Percentiles rank a stretch among this genome's conserved stretches.
Conservation (phyloP, 2,888 invertebrate genomes). For the Hyles lineata region DNA sequence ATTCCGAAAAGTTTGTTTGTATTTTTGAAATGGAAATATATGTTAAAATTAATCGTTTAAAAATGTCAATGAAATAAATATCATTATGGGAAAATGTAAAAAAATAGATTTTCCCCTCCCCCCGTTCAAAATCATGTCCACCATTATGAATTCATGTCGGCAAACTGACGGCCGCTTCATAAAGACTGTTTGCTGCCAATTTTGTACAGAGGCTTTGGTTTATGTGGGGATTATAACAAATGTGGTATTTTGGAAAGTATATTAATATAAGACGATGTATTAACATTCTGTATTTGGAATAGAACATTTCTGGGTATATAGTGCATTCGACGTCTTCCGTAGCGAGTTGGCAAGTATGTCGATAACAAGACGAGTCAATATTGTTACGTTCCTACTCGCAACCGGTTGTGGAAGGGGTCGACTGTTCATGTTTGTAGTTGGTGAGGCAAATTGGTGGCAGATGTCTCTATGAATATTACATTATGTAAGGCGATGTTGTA, state of each 20-base stretch:
- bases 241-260: not conserved
- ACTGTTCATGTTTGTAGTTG: not conserved
- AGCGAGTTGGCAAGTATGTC: not conserved
- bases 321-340: not conserved
- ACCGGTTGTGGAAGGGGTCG: not conserved
- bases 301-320: not conserved
- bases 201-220: not conserved
- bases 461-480: not conserved
- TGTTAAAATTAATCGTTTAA: too few species aligned
- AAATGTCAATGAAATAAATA: too few species aligned
- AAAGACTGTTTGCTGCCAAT: constrained; percentile 7
- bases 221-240: not conserved
- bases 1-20: too few species aligned
- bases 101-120: not conserved
- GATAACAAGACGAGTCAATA: not conserved
- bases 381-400: not conserved
- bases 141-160: not conserved
- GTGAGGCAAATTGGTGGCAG: constrained; percentile 12
- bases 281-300: not conserved
- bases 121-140: not conserved
- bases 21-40: too few species aligned
- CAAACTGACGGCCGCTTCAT: not conserved
- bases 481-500: not conserved
- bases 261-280: not conserved
- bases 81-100: not conserved